phyloP scores from a whole-genome alignment of 2,888 invertebrate genomes.

The Lasius platythorax region DNA sequence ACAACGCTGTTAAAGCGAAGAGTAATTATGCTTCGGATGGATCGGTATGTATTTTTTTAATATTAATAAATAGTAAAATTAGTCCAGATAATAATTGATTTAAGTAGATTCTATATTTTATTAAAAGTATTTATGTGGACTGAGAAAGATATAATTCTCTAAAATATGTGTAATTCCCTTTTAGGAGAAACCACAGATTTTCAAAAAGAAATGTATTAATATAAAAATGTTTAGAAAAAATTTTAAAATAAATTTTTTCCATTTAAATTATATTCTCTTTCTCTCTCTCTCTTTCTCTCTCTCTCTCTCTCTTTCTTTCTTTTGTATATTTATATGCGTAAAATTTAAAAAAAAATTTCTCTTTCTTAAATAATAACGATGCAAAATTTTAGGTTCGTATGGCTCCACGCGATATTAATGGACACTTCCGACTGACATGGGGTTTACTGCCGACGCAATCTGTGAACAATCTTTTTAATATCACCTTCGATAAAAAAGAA shows the following conservation, averaged over 20 bases:
- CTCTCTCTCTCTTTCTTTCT: background rate
- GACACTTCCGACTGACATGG: constrained; percentile 89
- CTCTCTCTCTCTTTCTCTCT: background rate
- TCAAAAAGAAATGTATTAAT: background rate
- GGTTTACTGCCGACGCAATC: constrained; percentile 86
- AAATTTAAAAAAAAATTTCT: background rate
- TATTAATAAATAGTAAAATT: constrained; percentile 1
- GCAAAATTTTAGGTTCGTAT: constrained; percentile 76
- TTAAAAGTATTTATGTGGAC: background rate
- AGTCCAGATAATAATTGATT: background rate
- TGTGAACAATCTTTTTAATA: constrained; percentile 87
- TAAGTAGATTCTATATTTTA: background rate
- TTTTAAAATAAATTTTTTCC: background rate
- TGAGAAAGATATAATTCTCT: background rate
- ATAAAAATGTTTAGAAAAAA: background rate
- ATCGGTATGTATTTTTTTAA: constrained; percentile 86
- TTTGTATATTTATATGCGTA: background rate
- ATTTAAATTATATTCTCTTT: background rate
- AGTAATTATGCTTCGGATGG: constrained; percentile 88
- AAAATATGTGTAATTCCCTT: too few relatives aligned
- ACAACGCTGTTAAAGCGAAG: constrained; percentile 87
- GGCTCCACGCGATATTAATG: constrained; percentile 81
- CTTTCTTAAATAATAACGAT: background rate
- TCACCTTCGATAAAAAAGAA: constrained; percentile 87
- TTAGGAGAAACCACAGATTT: background rate